A percentile compares a stretch with the other conserved stretches of the same genome.
These are phyloP conservation scores for Tenualosa thibaudeaui DNA, from an alignment of 2,797 vertebrate genomes.

Conservation along the genomic window DNA sequence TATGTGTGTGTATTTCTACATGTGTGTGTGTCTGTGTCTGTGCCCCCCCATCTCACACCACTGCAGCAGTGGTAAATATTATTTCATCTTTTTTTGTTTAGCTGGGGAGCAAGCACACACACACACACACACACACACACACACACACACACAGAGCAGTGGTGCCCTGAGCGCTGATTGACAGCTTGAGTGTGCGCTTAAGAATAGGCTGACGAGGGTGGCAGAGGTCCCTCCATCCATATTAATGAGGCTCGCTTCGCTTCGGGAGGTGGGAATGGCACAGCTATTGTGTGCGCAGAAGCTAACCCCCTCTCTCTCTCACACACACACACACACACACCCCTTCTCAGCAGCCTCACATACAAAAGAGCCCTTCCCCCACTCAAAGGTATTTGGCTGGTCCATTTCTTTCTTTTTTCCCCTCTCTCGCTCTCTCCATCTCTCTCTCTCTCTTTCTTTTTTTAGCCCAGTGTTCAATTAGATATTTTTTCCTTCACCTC, in stretches of 20 bases:
- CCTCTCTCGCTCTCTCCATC: not conserved
- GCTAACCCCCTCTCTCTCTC: slow-evolving; percentile 23
- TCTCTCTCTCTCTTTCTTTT: not conserved
- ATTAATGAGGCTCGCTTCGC: slow-evolving; percentile 39
- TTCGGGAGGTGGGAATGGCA: not conserved
- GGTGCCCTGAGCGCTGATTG: not conserved
- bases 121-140: too few species aligned
- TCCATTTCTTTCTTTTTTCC: not conserved
- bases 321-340: slow-evolving; percentile 10
- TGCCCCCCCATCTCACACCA: not conserved
- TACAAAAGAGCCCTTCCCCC: slow-evolving; percentile 32
- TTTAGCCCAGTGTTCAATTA: not conserved
- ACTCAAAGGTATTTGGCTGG: slow-evolving; percentile 14
- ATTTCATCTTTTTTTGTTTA: not conserved
- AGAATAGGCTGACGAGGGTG: not conserved
- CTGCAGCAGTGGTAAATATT: not conserved
- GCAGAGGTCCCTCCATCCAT: slow-evolving; percentile 38
- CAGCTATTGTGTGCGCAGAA: slow-evolving; percentile 40
- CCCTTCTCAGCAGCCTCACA: slow-evolving; percentile 29
- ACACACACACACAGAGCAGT: not conserved
- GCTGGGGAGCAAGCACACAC: not conserved
- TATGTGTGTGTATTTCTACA: too few species aligned
- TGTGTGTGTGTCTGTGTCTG: too few species aligned
- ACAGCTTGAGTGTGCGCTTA: not conserved
- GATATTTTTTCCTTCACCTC: not conserved